Base-by-base conservation (phyloP, 2,888 invertebrate genomes). In the Scaeva pyrastri region DNA sequence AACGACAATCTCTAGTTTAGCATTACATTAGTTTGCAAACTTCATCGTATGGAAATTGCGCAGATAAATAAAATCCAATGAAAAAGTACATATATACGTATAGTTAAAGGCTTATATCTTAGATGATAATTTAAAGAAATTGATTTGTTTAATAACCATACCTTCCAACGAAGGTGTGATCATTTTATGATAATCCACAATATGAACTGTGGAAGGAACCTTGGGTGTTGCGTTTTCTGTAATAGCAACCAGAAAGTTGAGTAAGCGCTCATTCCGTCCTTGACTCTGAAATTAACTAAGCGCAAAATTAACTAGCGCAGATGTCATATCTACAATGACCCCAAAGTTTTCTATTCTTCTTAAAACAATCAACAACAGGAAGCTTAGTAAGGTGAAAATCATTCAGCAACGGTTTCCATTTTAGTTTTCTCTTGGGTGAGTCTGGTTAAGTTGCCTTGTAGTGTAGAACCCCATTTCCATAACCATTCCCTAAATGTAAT, bases 351-450 rank as follows among this genome's bases (percentile, higher is more conserved):
- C 31, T 56, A 31, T 8, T 31, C 31, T 31, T 31, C 16, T 4
- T 6, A 31, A 16, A 56, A 56, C 16, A 16, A 31, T 31, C 31
- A n/a, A n/a, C n/a, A n/a, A n/a, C n/a, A 56, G 16, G 31, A 23
- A 56, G 56, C 16, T 5, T 58, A 39, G 39, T 21, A 60, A 23
- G 60, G 23, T 62, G 39, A 10, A 62, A 62, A 23, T 45, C 23
- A 23, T 62, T n/a, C 41, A 43, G 43, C 41, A 43, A 23, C n/a
- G 21, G n/a, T 23, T 62, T 62, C 62, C 62, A 62, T 62, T 43
- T 45, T 43, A n/a, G 41, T 41, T 60, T 41, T 60, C n/a, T 60
- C 19, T 60, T 11, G 56, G 31, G 16, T 31, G 16, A 39, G 60
- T 12, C 60, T 41, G 19, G 11, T 12, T 58, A 0, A 12, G 8